Conservation (phyloP, 2,797 vertebrate genomes). For the Enteromius trimaculatus region DNA sequence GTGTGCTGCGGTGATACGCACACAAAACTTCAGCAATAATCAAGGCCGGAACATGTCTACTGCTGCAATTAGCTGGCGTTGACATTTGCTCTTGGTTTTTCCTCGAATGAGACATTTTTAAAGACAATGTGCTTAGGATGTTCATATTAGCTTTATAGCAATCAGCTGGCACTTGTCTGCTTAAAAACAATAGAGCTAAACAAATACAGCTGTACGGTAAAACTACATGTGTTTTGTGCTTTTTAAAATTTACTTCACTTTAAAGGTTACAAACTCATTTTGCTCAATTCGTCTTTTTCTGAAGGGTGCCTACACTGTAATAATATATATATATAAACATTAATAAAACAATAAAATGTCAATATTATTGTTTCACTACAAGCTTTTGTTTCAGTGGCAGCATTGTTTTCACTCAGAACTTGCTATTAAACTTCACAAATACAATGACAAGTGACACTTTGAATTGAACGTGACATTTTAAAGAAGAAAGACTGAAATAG, state of each 20-base stretch:
- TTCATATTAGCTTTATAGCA: background rate
- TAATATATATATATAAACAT: background rate
- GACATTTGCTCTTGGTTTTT: conserved; percentile 21
- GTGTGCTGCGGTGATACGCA: background rate
- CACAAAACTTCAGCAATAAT: background rate
- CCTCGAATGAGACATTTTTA: background rate
- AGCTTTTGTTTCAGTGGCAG: background rate
- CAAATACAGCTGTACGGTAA: background rate
- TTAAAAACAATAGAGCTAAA: background rate
- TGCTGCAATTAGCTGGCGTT: conserved; percentile 18
- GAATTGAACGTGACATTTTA: background rate
- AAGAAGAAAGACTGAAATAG: background rate
- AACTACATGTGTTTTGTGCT: background rate
- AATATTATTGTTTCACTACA: background rate
- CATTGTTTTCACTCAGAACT: background rate
- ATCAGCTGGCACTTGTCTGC: no score
- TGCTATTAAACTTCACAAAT: background rate
- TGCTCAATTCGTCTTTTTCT: background rate
- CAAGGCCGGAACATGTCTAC: conserved; percentile 10
- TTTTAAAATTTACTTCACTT: background rate
- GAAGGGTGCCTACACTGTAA: background rate
- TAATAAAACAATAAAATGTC: no score
- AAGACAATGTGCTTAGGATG: background rate
- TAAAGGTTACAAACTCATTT: background rate
- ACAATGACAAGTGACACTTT: background rate